phyloP scores from a whole-genome alignment of 1,140 invertebrate genomes.

The Chelonus insularis region DNA sequence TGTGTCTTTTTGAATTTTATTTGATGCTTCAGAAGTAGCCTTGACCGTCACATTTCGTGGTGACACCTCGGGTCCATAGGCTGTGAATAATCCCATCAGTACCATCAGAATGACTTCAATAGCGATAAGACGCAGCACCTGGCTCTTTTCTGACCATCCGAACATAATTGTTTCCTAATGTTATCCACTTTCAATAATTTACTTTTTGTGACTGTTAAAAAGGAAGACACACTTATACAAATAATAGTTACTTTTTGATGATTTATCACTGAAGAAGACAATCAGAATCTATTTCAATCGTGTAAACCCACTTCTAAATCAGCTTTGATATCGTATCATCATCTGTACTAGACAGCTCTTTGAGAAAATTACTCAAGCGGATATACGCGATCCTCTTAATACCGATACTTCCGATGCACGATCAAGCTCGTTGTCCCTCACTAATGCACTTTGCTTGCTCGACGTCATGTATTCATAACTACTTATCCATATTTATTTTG shows the following conservation, averaged over 20 bases:
- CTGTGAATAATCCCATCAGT: conserved; percentile 46
- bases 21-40: neutral
- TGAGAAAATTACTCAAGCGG: conserved; percentile 51
- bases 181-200: no score
- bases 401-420: conserved; percentile 24
- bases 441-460: neutral
- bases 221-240: no score
- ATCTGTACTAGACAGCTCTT: neutral
- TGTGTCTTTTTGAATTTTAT: neutral
- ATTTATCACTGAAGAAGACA: no score
- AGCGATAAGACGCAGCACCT: conserved; percentile 45
- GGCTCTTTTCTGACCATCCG: conserved; percentile 35
- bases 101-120: conserved; percentile 49
- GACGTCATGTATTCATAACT: conserved; percentile 12
- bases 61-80: conserved; percentile 46
- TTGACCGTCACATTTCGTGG: neutral
- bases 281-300: no score
- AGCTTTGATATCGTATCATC: neutral
- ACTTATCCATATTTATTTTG: conserved; percentile 4
- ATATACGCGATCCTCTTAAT: conserved; percentile 53
- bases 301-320: no score
- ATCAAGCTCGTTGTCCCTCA: conserved; percentile 19
- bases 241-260: no score
- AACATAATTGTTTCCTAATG: conserved; percentile 11
- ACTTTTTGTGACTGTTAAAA: no score